Evolutionary conservation across 2,888 invertebrate genomes (phyloP).

Genomic region (Caenorhabditis macrosperma): DNA sequence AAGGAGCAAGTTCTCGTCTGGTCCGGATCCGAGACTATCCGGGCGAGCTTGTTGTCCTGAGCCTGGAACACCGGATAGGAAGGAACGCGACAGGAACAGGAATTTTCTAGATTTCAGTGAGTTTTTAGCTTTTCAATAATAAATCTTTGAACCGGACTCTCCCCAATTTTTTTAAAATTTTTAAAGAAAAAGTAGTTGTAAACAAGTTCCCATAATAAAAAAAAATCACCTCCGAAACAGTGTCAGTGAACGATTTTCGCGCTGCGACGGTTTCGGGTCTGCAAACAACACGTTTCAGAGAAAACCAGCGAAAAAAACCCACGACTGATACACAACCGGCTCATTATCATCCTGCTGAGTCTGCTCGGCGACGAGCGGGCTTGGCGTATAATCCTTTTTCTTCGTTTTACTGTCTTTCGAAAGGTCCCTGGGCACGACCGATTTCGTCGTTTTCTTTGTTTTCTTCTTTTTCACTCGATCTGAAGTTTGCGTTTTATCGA

Average conservation of each 20-base stretch:
- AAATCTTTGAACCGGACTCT: too few species aligned
- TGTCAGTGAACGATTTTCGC: not conserved
- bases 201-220: not conserved
- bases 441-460: conserved; percentile 16
- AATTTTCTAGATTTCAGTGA: not conserved
- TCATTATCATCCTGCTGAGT: conserved; percentile 26
- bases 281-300: too few species aligned
- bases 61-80: too few species aligned
- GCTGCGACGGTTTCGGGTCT: too few species aligned
- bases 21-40: not conserved
- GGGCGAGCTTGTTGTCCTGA: not conserved
- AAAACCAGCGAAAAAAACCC: not conserved
- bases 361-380: conserved; percentile 9
- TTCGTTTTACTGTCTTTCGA: too few species aligned
- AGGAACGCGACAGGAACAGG: too few species aligned
- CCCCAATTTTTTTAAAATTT: too few species aligned
- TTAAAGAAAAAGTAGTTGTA: too few species aligned
- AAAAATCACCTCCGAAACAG: too few species aligned
- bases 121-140: too few species aligned
- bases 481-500: conserved; percentile 43
- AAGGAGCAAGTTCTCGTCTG: conserved; percentile 6
- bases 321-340: not conserved
- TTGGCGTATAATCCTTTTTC: not conserved
- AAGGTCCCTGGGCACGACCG: too few species aligned
- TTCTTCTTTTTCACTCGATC: conserved; percentile 22